These are phyloP conservation scores for Zeugodacus cucurbitae DNA, from an alignment of 1,140 invertebrate genomes.

Conservation along the genomic window DNA sequence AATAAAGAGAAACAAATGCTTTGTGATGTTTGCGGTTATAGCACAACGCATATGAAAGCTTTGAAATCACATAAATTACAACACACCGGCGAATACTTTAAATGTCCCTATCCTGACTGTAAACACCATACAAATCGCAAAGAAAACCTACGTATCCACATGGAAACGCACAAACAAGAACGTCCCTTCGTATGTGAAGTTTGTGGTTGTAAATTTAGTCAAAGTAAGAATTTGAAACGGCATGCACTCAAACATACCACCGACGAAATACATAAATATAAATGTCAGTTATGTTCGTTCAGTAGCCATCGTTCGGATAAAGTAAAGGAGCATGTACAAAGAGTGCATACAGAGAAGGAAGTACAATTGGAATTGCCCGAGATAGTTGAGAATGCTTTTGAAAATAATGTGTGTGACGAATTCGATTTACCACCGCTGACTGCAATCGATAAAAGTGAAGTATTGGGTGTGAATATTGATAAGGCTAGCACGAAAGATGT, in stretches of 20 bases:
- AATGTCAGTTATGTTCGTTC: constrained; percentile 68
- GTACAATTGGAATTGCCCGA: constrained; percentile 63
- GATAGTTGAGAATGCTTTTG: constrained; percentile 59
- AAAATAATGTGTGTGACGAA: constrained; percentile 55
- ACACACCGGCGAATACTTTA: constrained; percentile 70
- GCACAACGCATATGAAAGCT: constrained; percentile 71
- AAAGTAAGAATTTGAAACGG: constrained; percentile 68
- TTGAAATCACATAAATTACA: constrained; percentile 70
- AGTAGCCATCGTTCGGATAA: constrained; percentile 70
- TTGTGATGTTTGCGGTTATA: constrained; percentile 73
- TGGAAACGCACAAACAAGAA: constrained; percentile 71
- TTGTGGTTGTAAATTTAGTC: constrained; percentile 68
- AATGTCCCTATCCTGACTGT: constrained; percentile 68
- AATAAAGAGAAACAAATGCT: constrained; percentile 70
- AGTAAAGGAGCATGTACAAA: constrained; percentile 69
- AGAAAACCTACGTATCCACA: constrained; percentile 68
- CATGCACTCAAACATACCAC: constrained; percentile 67
- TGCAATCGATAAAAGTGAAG: not conserved
- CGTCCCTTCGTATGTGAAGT: constrained; percentile 68
- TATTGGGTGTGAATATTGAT: not conserved
- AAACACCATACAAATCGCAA: constrained; percentile 67
- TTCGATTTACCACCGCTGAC: constrained; percentile 50
- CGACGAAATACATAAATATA: constrained; percentile 55
- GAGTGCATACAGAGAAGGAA: constrained; percentile 64
- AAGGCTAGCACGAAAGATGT: not conserved